These are phyloP conservation scores for Poeciliopsis presidionis DNA, from an alignment of 2,797 vertebrate species.

Conservation along the genomic window DNA sequence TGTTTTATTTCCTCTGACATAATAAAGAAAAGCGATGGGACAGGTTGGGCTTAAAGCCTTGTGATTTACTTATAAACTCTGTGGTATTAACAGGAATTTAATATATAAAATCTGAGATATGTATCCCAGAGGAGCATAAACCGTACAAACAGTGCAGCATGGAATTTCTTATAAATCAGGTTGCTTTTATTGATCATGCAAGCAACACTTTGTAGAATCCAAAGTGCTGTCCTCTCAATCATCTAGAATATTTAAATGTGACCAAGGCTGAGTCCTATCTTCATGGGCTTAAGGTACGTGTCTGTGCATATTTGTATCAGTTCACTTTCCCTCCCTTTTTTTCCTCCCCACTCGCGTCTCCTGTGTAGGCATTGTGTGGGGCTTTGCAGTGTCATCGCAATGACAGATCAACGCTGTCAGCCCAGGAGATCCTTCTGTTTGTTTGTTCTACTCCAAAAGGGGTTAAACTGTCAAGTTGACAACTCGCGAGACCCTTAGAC, in stretches of 20 bases:
- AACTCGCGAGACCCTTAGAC: slow-evolving; percentile 83
- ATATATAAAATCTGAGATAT: background rate
- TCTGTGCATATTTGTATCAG: slow-evolving; percentile 65
- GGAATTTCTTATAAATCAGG: background rate
- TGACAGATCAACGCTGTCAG: slow-evolving; percentile 83
- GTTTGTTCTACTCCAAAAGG: slow-evolving; percentile 81
- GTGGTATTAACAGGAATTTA: background rate
- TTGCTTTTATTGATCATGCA: background rate
- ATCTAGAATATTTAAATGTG: slow-evolving; percentile 12
- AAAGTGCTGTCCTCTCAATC: background rate
- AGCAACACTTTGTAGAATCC: background rate
- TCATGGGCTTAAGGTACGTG: slow-evolving; percentile 63
- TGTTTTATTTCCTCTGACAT: background rate
- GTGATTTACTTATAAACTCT: background rate
- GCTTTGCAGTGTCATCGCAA: slow-evolving; percentile 76
- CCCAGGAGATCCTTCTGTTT: slow-evolving; percentile 80
- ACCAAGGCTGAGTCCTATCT: slow-evolving; percentile 43
- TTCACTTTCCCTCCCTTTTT: slow-evolving; percentile 34
- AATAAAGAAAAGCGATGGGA: background rate
- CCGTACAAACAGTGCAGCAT: background rate
- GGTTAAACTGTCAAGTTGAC: slow-evolving; percentile 87
- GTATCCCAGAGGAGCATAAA: background rate
- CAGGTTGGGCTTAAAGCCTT: background rate
- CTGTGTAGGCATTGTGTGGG: slow-evolving; percentile 71
- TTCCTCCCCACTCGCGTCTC: slow-evolving; percentile 33